Evolutionary conservation across 2,888 invertebrate species (phyloP).

Genomic region (Drosophila melanosoma): DNA sequence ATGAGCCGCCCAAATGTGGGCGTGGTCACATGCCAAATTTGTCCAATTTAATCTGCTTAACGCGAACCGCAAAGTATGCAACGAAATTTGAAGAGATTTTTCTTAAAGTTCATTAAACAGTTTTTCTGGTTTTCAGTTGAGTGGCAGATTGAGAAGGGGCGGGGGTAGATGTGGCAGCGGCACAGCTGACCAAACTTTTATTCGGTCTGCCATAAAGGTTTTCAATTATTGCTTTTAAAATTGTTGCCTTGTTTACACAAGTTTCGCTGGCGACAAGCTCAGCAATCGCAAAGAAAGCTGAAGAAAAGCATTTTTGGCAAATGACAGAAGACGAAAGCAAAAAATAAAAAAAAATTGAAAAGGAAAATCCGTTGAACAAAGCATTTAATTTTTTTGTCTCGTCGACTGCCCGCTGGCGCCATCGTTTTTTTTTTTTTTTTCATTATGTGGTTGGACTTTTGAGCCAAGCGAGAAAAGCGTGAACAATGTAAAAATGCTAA

Average conservation of each 20-base stretch:
- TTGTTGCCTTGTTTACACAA: conserved; percentile 69
- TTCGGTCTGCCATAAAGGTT: conserved; percentile 67
- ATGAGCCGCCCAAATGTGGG: conserved; percentile 49
- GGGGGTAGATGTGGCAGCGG: conserved; percentile 44
- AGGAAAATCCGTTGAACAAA: conserved; percentile 50
- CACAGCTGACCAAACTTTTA: conserved; percentile 62
- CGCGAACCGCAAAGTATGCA: conserved; percentile 36
- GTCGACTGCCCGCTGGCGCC: conserved; percentile 46
- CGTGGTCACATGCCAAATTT: conserved; percentile 56
- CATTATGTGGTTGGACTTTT: conserved; percentile 10
- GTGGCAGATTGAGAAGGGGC: neutral
- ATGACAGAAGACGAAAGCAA: conserved; percentile 23
- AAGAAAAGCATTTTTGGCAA: conserved; percentile 37
- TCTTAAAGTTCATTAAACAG: conserved; percentile 53
- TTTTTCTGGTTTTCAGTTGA: conserved; percentile 22
- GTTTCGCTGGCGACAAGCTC: conserved; percentile 54
- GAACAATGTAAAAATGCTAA: neutral
- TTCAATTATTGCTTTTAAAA: conserved; percentile 73
- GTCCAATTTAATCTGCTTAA: conserved; percentile 70
- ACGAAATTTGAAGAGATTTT: conserved; percentile 23
- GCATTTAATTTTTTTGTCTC: conserved; percentile 58
- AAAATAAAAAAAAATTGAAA: conserved; percentile 9
- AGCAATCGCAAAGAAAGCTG: conserved; percentile 14
- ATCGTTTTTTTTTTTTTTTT: neutral
- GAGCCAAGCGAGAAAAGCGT: conserved; percentile 2